These are phyloP conservation scores for Scaptomyza polygonia DNA, from an alignment of 2,888 invertebrate species.

Conservation along the genomic window DNA sequence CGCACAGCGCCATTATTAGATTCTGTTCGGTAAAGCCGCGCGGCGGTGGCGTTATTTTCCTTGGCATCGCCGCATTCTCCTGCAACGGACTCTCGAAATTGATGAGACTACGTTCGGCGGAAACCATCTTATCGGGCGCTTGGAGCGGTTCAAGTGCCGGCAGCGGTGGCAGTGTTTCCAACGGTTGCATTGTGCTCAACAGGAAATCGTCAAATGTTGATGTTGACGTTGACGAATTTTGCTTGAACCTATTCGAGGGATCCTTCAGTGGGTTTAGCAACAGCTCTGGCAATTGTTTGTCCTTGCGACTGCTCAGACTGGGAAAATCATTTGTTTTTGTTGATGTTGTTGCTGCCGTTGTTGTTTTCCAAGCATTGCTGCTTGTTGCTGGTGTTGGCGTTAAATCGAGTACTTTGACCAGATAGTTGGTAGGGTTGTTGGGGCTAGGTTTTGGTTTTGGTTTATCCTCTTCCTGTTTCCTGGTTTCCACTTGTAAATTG, in stretches of 20 bases:
- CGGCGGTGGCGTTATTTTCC: constrained; percentile 69
- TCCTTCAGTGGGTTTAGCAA: constrained; percentile 12
- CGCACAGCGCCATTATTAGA: constrained; percentile 83
- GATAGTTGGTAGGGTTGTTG: constrained; percentile 1
- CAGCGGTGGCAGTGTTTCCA: constrained; percentile 74
- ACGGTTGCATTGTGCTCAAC: constrained; percentile 43
- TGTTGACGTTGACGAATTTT: constrained; percentile 8
- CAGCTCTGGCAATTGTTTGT: constrained; percentile 17
- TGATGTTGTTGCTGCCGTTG: not conserved
- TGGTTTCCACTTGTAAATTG: constrained; percentile 52
- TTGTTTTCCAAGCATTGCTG: constrained; percentile 24
- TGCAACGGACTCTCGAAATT: constrained; percentile 83
- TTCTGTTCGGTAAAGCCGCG: constrained; percentile 80
- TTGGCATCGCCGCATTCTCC: constrained; percentile 64
- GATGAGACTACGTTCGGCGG: constrained; percentile 75
- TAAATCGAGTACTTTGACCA: constrained; percentile 39
- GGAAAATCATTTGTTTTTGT: constrained; percentile 13
- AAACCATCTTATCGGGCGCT: constrained; percentile 29
- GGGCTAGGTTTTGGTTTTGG: constrained; percentile 7
- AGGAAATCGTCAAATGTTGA: constrained; percentile 71
- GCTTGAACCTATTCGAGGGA: constrained; percentile 5
- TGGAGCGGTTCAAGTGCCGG: constrained; percentile 75
- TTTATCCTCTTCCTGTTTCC: not conserved
- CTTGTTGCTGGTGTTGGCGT: not conserved
- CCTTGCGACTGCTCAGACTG: constrained; percentile 25